Base-by-base conservation (phyloP, 2,888 invertebrate genomes). In the Andrena dorsata region DNA sequence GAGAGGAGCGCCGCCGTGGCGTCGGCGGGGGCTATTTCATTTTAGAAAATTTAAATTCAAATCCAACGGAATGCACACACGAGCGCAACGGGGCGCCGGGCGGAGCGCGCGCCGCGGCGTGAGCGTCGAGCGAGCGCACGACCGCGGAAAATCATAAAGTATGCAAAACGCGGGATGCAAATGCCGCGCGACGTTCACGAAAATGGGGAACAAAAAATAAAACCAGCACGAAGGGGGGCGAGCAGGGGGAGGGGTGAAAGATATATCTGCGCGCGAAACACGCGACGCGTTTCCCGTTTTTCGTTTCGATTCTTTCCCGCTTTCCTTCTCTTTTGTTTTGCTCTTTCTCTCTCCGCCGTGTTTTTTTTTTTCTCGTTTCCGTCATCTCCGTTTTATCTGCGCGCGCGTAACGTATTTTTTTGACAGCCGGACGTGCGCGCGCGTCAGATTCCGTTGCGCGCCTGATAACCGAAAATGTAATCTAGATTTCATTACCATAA, bases 121-220 rank as follows among this genome's bases (percentile, higher is more conserved):
- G 8, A 20, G 51, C 30, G 66, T 20, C 49, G 2, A 8, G 41
- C 7, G 70, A 82, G 86, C 85, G 87, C 82, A 88, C 84, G 88
- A 89, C 88, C 88, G 88, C 86, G 89, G 88, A 90, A 91, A 91
- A 92, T 93, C 91, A 91, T 70, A 58, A 58, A 93, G 89, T 92
- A 92, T 92, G 91, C 92, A 92, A 91, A 93, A 92, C 90, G 88
- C 88, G 89, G 89, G 77, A 93, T 93, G 93, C 93, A 92, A 93
- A 92, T 92, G 90, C 77, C 86, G 84, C 80, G 90, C 89, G 89
- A 90, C 90, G 91, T 91, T 65, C 41, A 28, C 66, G 23, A 56
- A 63, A 71, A 71, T 60, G 49, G 47, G 28, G n/a, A 66, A 49
- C n/a, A 47, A 56, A 6, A 26, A 0, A 10, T 10, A 35, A 23